phyloP scores from a whole-genome alignment of 2,888 invertebrate genomes.

The Drosophila rubida region DNA sequence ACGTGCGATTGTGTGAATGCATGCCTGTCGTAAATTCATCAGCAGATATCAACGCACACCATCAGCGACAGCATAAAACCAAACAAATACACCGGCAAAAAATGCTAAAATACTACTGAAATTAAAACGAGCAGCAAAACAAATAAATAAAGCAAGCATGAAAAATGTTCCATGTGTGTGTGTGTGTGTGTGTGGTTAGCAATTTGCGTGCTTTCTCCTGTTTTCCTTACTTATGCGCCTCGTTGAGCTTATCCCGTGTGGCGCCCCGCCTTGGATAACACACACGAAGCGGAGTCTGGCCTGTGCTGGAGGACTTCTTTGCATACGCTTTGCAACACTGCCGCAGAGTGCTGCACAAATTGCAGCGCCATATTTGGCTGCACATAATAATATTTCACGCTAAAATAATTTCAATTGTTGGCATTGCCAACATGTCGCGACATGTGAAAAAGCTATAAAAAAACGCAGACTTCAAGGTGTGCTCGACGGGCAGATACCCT shows the following conservation, averaged over 20 bases:
- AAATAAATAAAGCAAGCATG: constrained; percentile 59
- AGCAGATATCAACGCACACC: constrained; percentile 64
- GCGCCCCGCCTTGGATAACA: constrained; percentile 20
- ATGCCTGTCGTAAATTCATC: constrained; percentile 64
- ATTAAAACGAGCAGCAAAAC: constrained; percentile 27
- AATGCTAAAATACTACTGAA: constrained; percentile 19
- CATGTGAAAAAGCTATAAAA: constrained; percentile 14
- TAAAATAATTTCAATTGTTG: constrained; percentile 45
- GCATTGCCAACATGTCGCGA: constrained; percentile 54
- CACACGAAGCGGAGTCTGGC: background rate
- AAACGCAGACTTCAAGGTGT: background rate
- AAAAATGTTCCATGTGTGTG: constrained; percentile 63
- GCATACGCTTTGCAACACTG: constrained; percentile 36
- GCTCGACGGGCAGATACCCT: constrained; percentile 4
- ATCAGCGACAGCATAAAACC: constrained; percentile 37
- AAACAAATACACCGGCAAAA: constrained; percentile 10
- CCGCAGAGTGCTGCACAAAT: constrained; percentile 20
- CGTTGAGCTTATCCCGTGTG: constrained; percentile 43
- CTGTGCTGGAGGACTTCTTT: background rate
- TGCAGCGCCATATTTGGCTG: constrained; percentile 30
- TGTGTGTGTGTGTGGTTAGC: constrained; percentile 58
- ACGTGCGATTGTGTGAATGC: constrained; percentile 39
- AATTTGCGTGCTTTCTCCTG: constrained; percentile 49
- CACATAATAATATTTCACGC: constrained; percentile 40
- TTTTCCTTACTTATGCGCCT: constrained; percentile 37